phyloP scores from a whole-genome alignment of 2,888 invertebrate species.

The Drosophila siamana region DNA sequence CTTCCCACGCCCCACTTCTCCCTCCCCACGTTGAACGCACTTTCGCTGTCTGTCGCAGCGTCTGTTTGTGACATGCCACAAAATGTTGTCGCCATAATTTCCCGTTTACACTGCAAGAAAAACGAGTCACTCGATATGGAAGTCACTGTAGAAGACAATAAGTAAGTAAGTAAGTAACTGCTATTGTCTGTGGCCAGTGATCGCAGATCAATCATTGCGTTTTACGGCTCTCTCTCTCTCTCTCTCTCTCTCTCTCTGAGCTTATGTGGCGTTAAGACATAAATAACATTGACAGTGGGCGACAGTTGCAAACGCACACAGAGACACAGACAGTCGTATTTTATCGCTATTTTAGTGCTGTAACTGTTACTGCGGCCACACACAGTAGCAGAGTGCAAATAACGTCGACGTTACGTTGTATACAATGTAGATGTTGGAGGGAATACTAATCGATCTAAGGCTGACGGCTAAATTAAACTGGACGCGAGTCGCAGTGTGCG shows the following conservation, averaged over 20 bases:
- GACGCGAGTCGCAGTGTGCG: no score
- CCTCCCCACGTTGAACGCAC: not conserved
- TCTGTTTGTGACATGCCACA: constrained; percentile 56
- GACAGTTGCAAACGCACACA: not conserved
- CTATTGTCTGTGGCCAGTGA: not conserved
- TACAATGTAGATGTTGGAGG: no score
- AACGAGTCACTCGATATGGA: not conserved
- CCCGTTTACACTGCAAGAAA: constrained; percentile 44
- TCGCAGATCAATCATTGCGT: constrained; percentile 7
- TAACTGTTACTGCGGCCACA: no score
- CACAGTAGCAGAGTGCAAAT: no score
- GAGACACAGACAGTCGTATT: not conserved
- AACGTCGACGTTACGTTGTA: no score
- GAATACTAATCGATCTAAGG: no score
- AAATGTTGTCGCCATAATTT: constrained; percentile 62
- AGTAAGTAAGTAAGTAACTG: not conserved
- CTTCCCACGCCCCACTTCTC: no score
- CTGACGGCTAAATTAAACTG: no score
- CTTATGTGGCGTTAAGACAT: not conserved
- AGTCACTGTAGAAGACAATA: no score
- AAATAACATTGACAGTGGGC: constrained; percentile 10
- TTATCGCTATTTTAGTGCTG: constrained; percentile 8
- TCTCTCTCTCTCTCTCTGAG: no score
- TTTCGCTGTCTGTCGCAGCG: constrained; percentile 15
- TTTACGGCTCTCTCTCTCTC: not conserved